phyloP scores from a whole-genome alignment of 2,888 invertebrate genomes.

The Cheilosia vernalis region DNA sequence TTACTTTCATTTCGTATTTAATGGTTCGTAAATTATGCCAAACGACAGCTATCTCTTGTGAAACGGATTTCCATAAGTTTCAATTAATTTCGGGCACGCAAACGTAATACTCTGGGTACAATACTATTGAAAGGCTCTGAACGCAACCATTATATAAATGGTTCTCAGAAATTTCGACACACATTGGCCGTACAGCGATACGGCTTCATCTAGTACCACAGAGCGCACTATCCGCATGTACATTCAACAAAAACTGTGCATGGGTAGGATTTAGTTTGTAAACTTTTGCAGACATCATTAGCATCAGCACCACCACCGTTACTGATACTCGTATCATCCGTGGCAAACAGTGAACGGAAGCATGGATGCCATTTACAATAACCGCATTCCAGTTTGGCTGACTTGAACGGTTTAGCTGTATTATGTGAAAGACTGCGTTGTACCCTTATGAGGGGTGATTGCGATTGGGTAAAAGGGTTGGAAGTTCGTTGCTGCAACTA shows the following conservation, averaged over 20 bases:
- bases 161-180: background rate
- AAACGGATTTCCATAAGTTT: slow-evolving; percentile 21
- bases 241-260: slow-evolving; percentile 25
- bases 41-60: slow-evolving; percentile 14
- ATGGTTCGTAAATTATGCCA: slow-evolving; percentile 40
- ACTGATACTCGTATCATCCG: background rate
- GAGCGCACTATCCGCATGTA: background rate
- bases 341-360: slow-evolving; percentile 27
- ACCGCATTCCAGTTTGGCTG: slow-evolving; percentile 7
- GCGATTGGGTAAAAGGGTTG: background rate
- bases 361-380: slow-evolving; percentile 53
- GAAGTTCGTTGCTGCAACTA: background rate
- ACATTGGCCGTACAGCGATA: background rate
- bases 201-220: slow-evolving; percentile 8
- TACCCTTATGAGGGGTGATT: background rate
- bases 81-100: slow-evolving; percentile 44
- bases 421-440: slow-evolving; percentile 3
- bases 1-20: slow-evolving; percentile 14
- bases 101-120: background rate
- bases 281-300: too few relatives aligned
- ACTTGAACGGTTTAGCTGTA: slow-evolving; percentile 18
- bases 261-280: slow-evolving; percentile 1
- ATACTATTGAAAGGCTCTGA: slow-evolving; percentile 2
- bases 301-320: too few relatives aligned
- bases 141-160: background rate